Evolutionary conservation across 2,888 invertebrate genomes (phyloP).

Genomic region (Apoda limacodes): DNA sequence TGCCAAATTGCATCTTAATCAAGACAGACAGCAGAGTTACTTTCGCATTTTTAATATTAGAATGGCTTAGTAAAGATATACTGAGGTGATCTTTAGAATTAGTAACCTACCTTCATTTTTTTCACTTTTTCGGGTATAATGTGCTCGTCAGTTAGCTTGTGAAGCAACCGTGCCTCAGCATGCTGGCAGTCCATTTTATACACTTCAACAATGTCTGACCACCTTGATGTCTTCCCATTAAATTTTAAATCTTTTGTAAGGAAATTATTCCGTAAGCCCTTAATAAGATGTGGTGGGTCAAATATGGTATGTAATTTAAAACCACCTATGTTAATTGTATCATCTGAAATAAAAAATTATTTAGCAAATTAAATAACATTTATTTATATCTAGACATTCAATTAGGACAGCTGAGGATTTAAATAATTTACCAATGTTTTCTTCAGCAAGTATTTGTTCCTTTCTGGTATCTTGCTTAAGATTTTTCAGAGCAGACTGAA

Average conservation of each 20-base stretch:
- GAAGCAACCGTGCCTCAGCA: conserved; percentile 3
- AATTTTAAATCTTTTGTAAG: conserved; percentile 7
- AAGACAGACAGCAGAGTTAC: too few species aligned
- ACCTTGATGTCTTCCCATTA: conserved; percentile 4
- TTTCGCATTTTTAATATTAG: too few species aligned
- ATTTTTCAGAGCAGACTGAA: conserved; percentile 1
- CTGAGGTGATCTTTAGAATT: too few species aligned
- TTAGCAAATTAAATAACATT: too few species aligned
- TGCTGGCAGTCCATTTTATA: conserved; percentile 5
- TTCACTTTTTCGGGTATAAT: conserved; percentile 4
- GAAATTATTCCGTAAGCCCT: conserved; percentile 10
- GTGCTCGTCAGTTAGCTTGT: conserved; percentile 9
- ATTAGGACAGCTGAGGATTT: too few species aligned
- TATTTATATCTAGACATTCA: too few species aligned
- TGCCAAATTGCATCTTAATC: too few species aligned
- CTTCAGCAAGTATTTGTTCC: conserved; percentile 5
- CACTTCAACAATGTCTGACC: conserved; percentile 8
- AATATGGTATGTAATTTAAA: not conserved
- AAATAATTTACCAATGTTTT: conserved; percentile 2
- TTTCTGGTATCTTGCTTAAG: conserved; percentile 2
- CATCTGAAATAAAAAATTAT: too few species aligned
- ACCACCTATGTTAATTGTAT: not conserved
- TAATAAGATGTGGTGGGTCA: conserved; percentile 11
- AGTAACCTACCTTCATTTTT: conserved; percentile 5
- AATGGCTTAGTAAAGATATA: too few species aligned